Evolutionary conservation across 2,113 vertebrate species (phyloP).

Genomic region (Elephas maximus): DNA sequence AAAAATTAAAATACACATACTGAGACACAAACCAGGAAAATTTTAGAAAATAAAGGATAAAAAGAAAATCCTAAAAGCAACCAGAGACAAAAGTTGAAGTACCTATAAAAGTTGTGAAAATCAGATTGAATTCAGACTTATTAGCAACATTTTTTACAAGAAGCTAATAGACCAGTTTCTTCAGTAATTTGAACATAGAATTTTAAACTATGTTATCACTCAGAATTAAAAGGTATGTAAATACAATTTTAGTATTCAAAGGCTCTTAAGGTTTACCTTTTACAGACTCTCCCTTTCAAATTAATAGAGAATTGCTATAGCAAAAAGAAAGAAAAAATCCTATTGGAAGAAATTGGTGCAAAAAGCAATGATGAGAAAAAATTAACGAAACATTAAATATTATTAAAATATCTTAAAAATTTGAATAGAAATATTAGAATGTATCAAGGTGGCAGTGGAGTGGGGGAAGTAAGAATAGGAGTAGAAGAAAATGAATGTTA

Average conservation of each 20-base stretch:
- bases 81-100: neutral
- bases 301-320: neutral
- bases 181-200: neutral
- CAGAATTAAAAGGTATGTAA: neutral
- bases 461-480: neutral
- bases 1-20: no score
- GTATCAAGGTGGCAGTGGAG: neutral
- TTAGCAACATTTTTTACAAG: neutral
- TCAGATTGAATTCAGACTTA: neutral
- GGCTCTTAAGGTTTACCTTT: neutral
- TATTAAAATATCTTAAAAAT: neutral
- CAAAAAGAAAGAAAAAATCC: slow-evolving; percentile 13
- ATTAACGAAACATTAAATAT: neutral
- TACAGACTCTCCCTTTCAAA: neutral
- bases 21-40: neutral
- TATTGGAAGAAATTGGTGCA: neutral
- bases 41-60: neutral
- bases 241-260: neutral
- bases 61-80: neutral
- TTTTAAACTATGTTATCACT: neutral
- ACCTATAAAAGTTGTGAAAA: neutral
- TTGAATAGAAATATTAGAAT: neutral
- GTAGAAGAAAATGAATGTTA: neutral
- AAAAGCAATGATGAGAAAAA: neutral
- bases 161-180: neutral